These are phyloP conservation scores for Apeltes quadracus DNA, from an alignment of 2,113 vertebrate species.

Conservation along the genomic window DNA sequence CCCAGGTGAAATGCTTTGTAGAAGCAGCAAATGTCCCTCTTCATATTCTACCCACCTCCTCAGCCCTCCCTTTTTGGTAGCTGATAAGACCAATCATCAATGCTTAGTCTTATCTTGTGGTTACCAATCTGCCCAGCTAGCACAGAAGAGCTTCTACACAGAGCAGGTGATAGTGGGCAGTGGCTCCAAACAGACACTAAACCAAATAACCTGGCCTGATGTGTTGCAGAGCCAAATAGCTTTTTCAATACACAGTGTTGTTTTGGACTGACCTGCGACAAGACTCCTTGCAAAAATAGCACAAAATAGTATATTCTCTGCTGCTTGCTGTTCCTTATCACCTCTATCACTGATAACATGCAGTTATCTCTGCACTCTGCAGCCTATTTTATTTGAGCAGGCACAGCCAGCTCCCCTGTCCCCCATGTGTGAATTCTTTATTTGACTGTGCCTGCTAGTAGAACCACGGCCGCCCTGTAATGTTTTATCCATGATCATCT, in stretches of 20 bases:
- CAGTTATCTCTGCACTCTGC: slow-evolving; percentile 14
- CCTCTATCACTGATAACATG: slow-evolving; percentile 30
- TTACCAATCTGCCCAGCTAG: slow-evolving; percentile 24
- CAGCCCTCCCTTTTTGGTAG: background rate
- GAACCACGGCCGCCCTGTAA: slow-evolving; percentile 17
- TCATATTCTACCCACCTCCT: background rate
- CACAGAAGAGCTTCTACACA: slow-evolving; percentile 8
- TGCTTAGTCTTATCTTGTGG: slow-evolving; percentile 5
- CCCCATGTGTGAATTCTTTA: slow-evolving; percentile 8
- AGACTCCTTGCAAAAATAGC: background rate
- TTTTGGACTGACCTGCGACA: background rate
- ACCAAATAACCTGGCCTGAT: background rate
- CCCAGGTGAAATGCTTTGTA: background rate
- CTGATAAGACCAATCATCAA: slow-evolving; percentile 18
- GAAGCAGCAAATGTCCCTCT: background rate
- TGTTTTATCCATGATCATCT: background rate
- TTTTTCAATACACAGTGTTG: slow-evolving; percentile 1
- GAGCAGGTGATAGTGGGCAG: slow-evolving; percentile 13
- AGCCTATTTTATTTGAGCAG: slow-evolving; percentile 17
- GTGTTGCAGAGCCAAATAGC: background rate
- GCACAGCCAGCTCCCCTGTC: slow-evolving; percentile 18
- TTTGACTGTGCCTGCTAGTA: slow-evolving; percentile 7
- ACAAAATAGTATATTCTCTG: slow-evolving; percentile 1
- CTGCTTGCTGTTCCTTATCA: slow-evolving; percentile 23
- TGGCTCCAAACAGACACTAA: slow-evolving; percentile 2